Percentiles rank a stretch among this genome's conserved stretches.
These are phyloP conservation scores for Cotesia typhae DNA, from an alignment of 1,140 invertebrate species.

Conservation along the genomic window DNA sequence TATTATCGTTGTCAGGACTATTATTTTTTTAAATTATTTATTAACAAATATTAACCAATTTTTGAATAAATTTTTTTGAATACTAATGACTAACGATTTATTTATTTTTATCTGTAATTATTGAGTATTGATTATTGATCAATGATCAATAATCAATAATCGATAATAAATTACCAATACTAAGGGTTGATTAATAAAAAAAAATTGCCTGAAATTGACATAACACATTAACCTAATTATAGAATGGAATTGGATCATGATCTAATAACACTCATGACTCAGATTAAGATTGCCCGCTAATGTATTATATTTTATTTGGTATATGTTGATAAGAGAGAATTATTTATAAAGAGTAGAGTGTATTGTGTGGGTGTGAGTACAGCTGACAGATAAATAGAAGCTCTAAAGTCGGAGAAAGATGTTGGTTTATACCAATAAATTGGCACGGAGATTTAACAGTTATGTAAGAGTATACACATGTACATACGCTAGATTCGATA, in stretches of 20 bases:
- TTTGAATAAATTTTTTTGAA: too few relatives aligned
- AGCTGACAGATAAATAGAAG: too few relatives aligned
- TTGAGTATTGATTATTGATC: too few relatives aligned
- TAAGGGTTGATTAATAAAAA: background rate
- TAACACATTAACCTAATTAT: slow-evolving; percentile 37
- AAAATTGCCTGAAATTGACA: background rate
- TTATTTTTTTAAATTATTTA: background rate
- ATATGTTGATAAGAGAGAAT: background rate
- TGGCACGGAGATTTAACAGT: slow-evolving; percentile 32
- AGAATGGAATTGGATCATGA: slow-evolving; percentile 12
- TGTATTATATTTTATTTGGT: background rate
- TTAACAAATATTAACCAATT: too few relatives aligned
- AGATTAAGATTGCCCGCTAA: background rate
- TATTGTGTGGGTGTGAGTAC: too few relatives aligned
- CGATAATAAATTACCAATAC: too few relatives aligned
- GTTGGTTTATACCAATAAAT: slow-evolving; percentile 38
- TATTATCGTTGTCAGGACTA: too few relatives aligned
- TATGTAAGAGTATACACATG: slow-evolving; percentile 32
- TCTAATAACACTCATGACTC: slow-evolving; percentile 14
- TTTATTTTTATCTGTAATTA: too few relatives aligned
- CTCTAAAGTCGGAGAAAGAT: background rate
- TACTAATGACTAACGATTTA: too few relatives aligned
- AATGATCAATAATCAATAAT: too few relatives aligned
- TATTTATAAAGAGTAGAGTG: too few relatives aligned
- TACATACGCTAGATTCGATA: slow-evolving; percentile 18